Conservation (phyloP, 2,888 invertebrate species). For the Blastobasis lacticolella region DNA sequence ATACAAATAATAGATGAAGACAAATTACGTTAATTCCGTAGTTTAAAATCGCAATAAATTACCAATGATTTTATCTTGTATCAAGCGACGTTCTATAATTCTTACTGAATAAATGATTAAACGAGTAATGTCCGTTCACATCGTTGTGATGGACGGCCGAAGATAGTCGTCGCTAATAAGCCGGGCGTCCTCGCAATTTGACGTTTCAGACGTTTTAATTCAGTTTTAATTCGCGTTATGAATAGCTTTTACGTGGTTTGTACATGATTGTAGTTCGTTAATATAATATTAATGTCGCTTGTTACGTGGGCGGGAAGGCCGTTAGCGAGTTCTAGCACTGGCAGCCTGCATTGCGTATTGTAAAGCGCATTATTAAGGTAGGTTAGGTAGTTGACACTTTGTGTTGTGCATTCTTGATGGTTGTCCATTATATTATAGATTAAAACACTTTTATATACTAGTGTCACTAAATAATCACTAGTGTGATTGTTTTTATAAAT, state of each 20-base stretch:
- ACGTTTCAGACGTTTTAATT: slow-evolving; percentile 69
- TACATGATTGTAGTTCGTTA: slow-evolving; percentile 66
- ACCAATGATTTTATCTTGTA: too few relatives aligned
- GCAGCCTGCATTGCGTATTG: slow-evolving; percentile 13
- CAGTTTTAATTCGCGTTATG: slow-evolving; percentile 64
- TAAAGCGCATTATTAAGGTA: slow-evolving; percentile 2
- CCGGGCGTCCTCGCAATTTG: slow-evolving; percentile 61
- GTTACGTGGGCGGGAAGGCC: slow-evolving; percentile 49
- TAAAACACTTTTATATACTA: too few relatives aligned
- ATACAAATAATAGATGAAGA: too few relatives aligned
- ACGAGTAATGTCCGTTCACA: not conserved
- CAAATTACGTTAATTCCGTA: too few relatives aligned
- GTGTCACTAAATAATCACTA: too few relatives aligned
- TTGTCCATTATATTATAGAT: too few relatives aligned
- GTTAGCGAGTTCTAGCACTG: slow-evolving; percentile 39
- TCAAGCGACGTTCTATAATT: too few relatives aligned
- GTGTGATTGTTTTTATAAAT: too few relatives aligned
- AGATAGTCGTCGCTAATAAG: slow-evolving; percentile 47
- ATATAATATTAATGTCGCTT: slow-evolving; percentile 56
- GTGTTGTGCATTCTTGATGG: too few relatives aligned
- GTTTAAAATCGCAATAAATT: too few relatives aligned
- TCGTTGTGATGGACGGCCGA: slow-evolving; percentile 31
- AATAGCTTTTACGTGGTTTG: slow-evolving; percentile 68
- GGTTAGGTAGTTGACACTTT: too few relatives aligned
- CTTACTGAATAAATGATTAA: too few relatives aligned